These are phyloP conservation scores for Papilio glaucus DNA, from an alignment of 1,140 invertebrate genomes.

Conservation along the genomic window DNA sequence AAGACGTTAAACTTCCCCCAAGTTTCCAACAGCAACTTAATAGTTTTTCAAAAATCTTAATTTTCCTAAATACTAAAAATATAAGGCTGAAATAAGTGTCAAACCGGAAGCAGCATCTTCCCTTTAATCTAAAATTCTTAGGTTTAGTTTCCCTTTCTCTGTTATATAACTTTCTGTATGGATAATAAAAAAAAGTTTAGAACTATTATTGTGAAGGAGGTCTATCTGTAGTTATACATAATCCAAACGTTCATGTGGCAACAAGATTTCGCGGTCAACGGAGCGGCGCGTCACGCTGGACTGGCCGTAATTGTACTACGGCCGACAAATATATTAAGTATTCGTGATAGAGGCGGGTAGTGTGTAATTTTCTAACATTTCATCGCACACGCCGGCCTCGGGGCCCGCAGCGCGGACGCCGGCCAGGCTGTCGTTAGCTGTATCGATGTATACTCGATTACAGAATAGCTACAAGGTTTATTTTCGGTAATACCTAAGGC, in stretches of 20 bases:
- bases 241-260: slow-evolving; percentile 43
- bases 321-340: slow-evolving; percentile 73
- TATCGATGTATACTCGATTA: slow-evolving; percentile 36
- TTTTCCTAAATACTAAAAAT: no score
- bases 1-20: no score
- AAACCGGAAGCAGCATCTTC: no score
- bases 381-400: slow-evolving; percentile 53
- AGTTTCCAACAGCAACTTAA: no score
- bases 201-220: no score
- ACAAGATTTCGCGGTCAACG: slow-evolving; percentile 50
- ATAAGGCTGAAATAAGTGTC: no score
- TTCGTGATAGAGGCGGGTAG: slow-evolving; percentile 59
- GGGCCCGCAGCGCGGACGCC: slow-evolving; percentile 29
- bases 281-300: slow-evolving; percentile 65
- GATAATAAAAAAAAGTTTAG: no score
- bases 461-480: background rate
- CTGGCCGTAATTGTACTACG: slow-evolving; percentile 62
- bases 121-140: no score
- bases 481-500: background rate
- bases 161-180: no score
- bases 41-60: no score
- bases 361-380: slow-evolving; percentile 68
- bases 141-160: no score
- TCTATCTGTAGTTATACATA: slow-evolving; percentile 35
- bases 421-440: slow-evolving; percentile 25